Evolutionary conservation across 1,140 invertebrate genomes (phyloP).

Genomic region (Coelopa frigida): DNA sequence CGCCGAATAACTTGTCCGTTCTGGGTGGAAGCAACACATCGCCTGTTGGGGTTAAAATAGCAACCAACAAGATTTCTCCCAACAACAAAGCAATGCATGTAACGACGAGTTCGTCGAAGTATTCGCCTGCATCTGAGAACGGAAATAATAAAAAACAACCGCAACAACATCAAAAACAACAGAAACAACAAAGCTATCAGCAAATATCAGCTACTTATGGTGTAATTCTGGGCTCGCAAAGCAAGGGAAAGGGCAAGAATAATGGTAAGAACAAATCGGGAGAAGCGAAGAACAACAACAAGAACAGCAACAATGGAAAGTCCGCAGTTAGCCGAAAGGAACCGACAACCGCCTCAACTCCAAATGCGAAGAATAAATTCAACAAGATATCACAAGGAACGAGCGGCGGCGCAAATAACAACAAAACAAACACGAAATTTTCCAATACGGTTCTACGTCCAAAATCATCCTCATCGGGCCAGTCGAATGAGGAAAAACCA

Average conservation of each 20-base stretch:
- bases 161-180: conserved; percentile 11
- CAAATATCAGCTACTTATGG: conserved; percentile 40
- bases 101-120: too few relatives aligned
- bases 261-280: conserved; percentile 18
- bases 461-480: not conserved
- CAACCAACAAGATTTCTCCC: too few relatives aligned
- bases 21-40: conserved; percentile 1
- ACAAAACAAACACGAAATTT: conserved; percentile 9
- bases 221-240: conserved; percentile 25
- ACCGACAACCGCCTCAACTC: not conserved
- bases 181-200: conserved; percentile 26
- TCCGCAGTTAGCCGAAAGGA: conserved; percentile 13
- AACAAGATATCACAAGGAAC: conserved; percentile 9
- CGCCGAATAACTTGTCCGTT: conserved; percentile 29
- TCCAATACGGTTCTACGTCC: not conserved
- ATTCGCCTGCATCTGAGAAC: too few relatives aligned
- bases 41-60: too few relatives aligned
- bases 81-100: too few relatives aligned
- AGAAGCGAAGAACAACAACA: conserved; percentile 20
- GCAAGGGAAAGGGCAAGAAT: conserved; percentile 21
- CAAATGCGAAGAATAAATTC: too few relatives aligned
- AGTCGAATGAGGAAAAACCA: conserved; percentile 15
- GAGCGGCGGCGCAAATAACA: conserved; percentile 18
- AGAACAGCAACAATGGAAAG: conserved; percentile 21
- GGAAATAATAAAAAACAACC: conserved; percentile 3